Base-by-base conservation (phyloP, 2,888 invertebrate species). In the Leptinotarsa juncta region DNA sequence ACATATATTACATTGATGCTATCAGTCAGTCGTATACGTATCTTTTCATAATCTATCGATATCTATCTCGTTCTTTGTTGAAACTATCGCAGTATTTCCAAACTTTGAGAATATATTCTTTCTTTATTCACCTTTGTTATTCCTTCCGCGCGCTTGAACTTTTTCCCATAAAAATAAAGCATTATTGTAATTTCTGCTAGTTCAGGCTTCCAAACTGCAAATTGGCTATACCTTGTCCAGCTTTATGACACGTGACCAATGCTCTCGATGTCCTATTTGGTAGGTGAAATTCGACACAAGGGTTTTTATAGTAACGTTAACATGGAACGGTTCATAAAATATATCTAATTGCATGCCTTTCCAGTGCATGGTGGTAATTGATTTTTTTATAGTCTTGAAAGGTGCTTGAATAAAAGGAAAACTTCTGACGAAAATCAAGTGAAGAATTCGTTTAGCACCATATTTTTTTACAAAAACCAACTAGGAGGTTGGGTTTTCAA, bases 201-300 rank as follows among this genome's bases (percentile, higher is more conserved):
- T 74, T 74, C 76, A 68, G 71, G 70, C 75, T 76, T 72, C 66
- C 69, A 77, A 78, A 78, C 80, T 77, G 79, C 79, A 78, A 81
- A 80, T 78, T 80, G 77, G 78, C 79, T 75, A 42, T 62, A 74
- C 73, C 76, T 75, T 73, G 51, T 53, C 72, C 73, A 57, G 72
- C 78, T 78, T 81, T 80, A 82, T 80, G 82, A 76, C 79, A 78
- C 81, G 81, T 79, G 75, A 80, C 82, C 81, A 76, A 79, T 79
- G 77, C 72, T 75, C 70, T 65, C 48, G 57, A 77, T 70, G 26
- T 26, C 26, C 70, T 67, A 42, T 70, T 66, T 57, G 50, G 60
- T 50, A 26, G 50, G 16, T 32, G 57, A 42, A 70, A 73, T 70
- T 70, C 67, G 69, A 69, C 32, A 71, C 67, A 67, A 18, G 69